Evolutionary conservation across 2,888 invertebrate species (phyloP).

Genomic region (Stenodema calcarata): DNA sequence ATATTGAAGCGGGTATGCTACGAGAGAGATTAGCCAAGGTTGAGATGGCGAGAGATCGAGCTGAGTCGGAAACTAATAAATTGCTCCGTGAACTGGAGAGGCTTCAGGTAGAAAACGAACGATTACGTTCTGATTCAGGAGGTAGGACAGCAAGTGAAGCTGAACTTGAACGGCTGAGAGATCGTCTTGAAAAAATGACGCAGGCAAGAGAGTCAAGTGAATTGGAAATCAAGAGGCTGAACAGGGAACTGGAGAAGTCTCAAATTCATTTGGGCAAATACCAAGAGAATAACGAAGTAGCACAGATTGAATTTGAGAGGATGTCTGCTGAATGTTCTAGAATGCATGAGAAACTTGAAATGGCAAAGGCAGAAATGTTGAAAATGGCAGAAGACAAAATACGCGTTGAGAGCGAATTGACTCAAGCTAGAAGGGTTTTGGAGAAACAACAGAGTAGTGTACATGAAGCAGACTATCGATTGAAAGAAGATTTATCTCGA

Average conservation of each 20-base stretch:
- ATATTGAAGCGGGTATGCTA: conserved; percentile 75
- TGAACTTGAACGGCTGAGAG: conserved; percentile 83
- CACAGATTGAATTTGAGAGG: conserved; percentile 83
- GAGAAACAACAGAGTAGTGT: conserved; percentile 70
- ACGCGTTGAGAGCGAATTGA: conserved; percentile 74
- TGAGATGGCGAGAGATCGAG: conserved; percentile 79
- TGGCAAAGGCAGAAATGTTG: conserved; percentile 64
- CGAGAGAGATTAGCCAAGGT: conserved; percentile 87
- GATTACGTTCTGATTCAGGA: conserved; percentile 71
- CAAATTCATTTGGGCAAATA: conserved; percentile 83
- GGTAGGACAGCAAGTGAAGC: conserved; percentile 66
- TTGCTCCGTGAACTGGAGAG: conserved; percentile 70
- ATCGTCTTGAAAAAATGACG: conserved; percentile 85
- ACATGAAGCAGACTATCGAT: conserved; percentile 71
- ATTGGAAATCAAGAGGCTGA: conserved; percentile 84
- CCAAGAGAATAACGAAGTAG: conserved; percentile 81
- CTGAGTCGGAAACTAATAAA: conserved; percentile 83
- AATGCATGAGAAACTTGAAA: conserved; percentile 80
- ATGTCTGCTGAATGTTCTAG: conserved; percentile 82
- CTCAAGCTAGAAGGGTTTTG: conserved; percentile 69
- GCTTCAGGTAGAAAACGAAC: conserved; percentile 77
- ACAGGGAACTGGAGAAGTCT: conserved; percentile 85
- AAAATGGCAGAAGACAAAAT: conserved; percentile 70
- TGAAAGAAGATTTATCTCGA: conserved; percentile 75
- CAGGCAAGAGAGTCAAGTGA: conserved; percentile 83